Evolutionary conservation across 1,140 invertebrate genomes (phyloP).

Genomic region (Trigoniulus corallinus): DNA sequence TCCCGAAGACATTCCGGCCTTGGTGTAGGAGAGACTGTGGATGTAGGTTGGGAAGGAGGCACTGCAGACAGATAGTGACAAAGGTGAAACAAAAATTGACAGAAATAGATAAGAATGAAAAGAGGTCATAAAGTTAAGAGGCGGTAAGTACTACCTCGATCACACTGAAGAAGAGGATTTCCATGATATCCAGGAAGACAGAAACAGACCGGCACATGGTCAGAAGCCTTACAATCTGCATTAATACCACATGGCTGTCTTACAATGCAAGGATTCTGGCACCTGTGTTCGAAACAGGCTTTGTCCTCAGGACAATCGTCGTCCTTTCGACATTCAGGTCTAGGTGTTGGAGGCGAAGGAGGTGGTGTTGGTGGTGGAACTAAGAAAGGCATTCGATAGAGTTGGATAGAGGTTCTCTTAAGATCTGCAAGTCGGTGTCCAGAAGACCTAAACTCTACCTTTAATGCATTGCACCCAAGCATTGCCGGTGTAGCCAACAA

Average conservation of each 20-base stretch:
- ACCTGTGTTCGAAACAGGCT: conserved; percentile 21
- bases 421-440: background rate
- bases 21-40: conserved; percentile 9
- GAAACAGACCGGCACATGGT: conserved; percentile 38
- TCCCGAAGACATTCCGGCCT: conserved; percentile 52
- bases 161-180: conserved; percentile 43
- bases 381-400: too few relatives aligned
- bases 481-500: conserved; percentile 63
- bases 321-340: conserved; percentile 17
- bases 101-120: too few relatives aligned
- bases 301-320: conserved; percentile 19
- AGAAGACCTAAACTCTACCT: conserved; percentile 6
- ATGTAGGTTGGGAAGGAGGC: conserved; percentile 4
- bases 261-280: conserved; percentile 18
- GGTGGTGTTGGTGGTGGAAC: too few relatives aligned
- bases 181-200: conserved; percentile 55
- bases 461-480: conserved; percentile 27
- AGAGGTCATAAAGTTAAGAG: background rate
- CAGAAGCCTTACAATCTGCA: conserved; percentile 17
- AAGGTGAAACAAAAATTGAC: too few relatives aligned
- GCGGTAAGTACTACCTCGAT: background rate
- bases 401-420: conserved; percentile 3
- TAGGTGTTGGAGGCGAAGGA: conserved; percentile 5
- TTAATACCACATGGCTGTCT: conserved; percentile 34
- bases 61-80: background rate